These are phyloP conservation scores for Ephestia elutella DNA, from an alignment of 1,140 invertebrate genomes.

Conservation along the genomic window DNA sequence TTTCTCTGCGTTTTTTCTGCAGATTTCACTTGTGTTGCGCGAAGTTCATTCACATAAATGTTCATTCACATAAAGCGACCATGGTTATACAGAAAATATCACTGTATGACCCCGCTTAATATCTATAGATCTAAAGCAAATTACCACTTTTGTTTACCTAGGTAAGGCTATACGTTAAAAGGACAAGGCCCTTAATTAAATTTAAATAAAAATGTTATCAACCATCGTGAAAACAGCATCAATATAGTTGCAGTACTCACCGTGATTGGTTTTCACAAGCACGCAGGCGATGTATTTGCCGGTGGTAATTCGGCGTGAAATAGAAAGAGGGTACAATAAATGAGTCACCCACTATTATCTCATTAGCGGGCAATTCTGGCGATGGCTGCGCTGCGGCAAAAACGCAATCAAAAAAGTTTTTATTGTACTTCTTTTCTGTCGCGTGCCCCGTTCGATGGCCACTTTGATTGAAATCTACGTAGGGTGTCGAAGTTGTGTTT, in stretches of 20 bases:
- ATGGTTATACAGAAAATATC: too few relatives aligned
- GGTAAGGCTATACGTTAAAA: too few relatives aligned
- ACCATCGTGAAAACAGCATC: too few relatives aligned
- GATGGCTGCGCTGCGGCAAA: background rate
- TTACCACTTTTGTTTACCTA: too few relatives aligned
- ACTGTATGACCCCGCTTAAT: too few relatives aligned
- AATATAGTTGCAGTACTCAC: background rate
- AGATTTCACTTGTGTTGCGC: too few relatives aligned
- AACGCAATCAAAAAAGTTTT: constrained; percentile 2
- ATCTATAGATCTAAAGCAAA: too few relatives aligned
- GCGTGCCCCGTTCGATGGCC: background rate
- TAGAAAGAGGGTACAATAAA: background rate
- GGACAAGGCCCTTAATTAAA: too few relatives aligned
- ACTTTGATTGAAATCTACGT: background rate
- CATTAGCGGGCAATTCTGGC: background rate
- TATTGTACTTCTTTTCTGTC: constrained; percentile 3
- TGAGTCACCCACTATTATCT: constrained; percentile 1
- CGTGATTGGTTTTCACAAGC: background rate
- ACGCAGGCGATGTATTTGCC: too few relatives aligned
- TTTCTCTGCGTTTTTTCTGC: background rate
- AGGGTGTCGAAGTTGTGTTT: background rate
- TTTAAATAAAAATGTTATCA: too few relatives aligned
- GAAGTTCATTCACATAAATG: too few relatives aligned
- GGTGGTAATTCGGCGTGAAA: background rate
- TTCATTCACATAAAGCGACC: too few relatives aligned